phyloP scores from a whole-genome alignment of 1,140 invertebrate species.

The Lethocerus indicus region DNA sequence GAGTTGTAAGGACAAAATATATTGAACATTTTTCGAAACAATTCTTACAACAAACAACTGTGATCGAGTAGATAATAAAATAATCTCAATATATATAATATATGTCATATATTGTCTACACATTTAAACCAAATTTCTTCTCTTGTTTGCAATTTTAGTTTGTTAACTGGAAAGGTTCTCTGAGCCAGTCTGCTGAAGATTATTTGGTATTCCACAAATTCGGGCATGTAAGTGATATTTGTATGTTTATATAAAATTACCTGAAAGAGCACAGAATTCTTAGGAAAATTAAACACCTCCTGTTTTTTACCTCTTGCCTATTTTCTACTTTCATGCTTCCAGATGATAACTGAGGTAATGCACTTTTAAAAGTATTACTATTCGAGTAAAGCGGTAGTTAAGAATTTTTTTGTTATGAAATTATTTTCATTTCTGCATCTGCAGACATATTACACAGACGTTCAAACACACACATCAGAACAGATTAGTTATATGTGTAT shows the following conservation, averaged over 20 bases:
- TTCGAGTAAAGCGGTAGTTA: too few species aligned
- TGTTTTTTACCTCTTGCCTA: neutral
- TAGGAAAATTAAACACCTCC: neutral
- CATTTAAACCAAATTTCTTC: neutral
- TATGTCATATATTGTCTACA: neutral
- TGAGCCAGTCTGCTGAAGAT: slow-evolving; percentile 63
- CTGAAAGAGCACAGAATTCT: neutral
- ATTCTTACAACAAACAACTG: neutral
- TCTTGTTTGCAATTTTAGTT: slow-evolving; percentile 29
- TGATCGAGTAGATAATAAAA: neutral
- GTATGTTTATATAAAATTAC: neutral
- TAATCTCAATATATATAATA: neutral
- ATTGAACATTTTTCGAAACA: neutral
- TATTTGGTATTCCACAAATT: slow-evolving; percentile 81
- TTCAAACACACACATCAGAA: too few species aligned
- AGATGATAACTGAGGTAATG: slow-evolving; percentile 14
- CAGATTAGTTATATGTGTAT: too few species aligned
- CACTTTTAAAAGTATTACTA: neutral
- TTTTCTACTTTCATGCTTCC: neutral
- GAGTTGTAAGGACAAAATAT: neutral
- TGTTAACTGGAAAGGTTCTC: slow-evolving; percentile 49
- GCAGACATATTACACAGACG: too few species aligned
- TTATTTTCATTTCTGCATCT: too few species aligned
- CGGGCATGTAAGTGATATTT: slow-evolving; percentile 56
- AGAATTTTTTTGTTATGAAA: too few species aligned